Evolutionary conservation across 2,797 vertebrate genomes (phyloP).

Genomic region (Chaenodraco wilsoni): DNA sequence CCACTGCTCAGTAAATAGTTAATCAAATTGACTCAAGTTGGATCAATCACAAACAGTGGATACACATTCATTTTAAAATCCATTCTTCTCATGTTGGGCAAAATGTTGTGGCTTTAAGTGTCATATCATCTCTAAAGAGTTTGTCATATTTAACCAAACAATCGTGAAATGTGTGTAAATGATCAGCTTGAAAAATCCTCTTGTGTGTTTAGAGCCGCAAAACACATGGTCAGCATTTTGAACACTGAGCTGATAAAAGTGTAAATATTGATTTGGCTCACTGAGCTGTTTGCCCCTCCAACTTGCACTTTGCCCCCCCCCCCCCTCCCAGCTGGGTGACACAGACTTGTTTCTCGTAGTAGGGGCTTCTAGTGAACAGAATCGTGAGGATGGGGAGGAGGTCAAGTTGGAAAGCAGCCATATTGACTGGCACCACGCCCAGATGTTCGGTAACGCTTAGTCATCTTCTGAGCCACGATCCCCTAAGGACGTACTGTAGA

Average conservation of each 20-base stretch:
- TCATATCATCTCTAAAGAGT: neutral
- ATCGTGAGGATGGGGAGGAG: slow-evolving; percentile 20
- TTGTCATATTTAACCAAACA: neutral
- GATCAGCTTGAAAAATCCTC: neutral
- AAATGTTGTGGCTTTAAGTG: neutral
- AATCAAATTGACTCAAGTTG: neutral
- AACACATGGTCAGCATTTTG: slow-evolving; percentile 2
- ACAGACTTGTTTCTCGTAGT: slow-evolving; percentile 21
- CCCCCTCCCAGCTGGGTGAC: slow-evolving; percentile 5
- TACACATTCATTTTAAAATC: neutral
- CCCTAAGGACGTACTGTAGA: slow-evolving; percentile 28
- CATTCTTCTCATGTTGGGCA: neutral
- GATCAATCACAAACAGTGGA: neutral
- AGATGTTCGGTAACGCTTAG: slow-evolving; percentile 58
- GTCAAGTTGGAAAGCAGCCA: slow-evolving; percentile 47
- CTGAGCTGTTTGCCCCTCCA: neutral
- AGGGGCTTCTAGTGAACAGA: slow-evolving; percentile 4
- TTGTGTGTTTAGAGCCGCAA: neutral
- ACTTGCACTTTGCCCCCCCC: neutral
- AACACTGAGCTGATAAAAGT: neutral
- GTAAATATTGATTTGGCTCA: slow-evolving; percentile 27
- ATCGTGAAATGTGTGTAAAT: neutral
- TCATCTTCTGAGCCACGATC: slow-evolving; percentile 34
- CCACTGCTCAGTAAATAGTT: neutral
- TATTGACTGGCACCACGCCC: slow-evolving; percentile 55